Evolutionary conservation across 2,797 vertebrate genomes (phyloP), one percentile per base, ranked within the genome.

Genomic region (Lacerta agilis): DNA sequence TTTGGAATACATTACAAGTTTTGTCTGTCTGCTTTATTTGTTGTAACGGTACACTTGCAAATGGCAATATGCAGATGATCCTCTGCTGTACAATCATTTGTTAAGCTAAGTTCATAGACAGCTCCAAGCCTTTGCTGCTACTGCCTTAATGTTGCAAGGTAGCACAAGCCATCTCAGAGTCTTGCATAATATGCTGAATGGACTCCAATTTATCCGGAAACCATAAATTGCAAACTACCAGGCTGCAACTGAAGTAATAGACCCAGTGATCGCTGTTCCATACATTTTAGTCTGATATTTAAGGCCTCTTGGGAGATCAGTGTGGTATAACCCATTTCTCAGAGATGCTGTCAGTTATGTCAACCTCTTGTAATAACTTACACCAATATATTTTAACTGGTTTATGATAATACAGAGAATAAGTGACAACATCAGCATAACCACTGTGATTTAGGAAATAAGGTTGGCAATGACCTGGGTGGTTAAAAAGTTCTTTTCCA

Each of bases 231-330:
- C 90, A 93, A 90, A 94, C 94, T 82, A 88, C 64, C 85, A 93
- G 91, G 80, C 93, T 93, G 94, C 94, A 93, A 92, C 33, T 78
- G 81, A 92, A 92, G 90, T 86, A 95, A 95, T 91, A 96, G 95
- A 94, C 90, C 87, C 91, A 67, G 92, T 95, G 94, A 96, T 95
- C 92, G 80, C 83, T 93, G 92, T 94, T 90, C 95, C 92, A 94
- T 96, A 94, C 25, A 95, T 95, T 97, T 95, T 86, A 93, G 90
- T 89, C 89, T 89, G 81, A 94, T 96, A 93, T 94, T 96, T 95
- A 94, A 95, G 80, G 90, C 87, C 93, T 95, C 94, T 86, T 92
- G 95, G 92, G 94, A 95, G 93, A 94, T 90, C 9, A 82, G 1
- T 91, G 89, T 85, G 91, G 13, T 94, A 92, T 86, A 96, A 94